Base-by-base conservation (phyloP, 2,113 vertebrate species). In the Scortum barcoo region DNA sequence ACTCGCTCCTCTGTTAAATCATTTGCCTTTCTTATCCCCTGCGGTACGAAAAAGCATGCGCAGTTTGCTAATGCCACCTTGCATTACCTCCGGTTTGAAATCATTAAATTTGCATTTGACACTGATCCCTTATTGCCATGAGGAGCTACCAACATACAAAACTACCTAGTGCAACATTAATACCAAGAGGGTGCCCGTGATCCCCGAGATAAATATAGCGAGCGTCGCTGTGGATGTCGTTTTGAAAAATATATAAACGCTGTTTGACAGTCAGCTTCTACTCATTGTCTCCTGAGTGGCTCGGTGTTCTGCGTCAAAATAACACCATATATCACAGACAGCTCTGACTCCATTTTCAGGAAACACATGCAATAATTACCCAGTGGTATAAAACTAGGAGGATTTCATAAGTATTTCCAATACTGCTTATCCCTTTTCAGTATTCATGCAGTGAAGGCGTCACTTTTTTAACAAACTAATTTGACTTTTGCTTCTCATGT, bases 31-130 rank as follows among this genome's bases (percentile, higher is more conserved):
- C 56, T 51, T 19, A 3, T 72, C 33, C 33, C 48, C 36, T n/a
- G 20, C 2, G 53, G 33, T 28, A 16, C 22, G 40, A n/a, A 62
- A 57, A 53, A 77, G 73, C 63, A 28, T 17, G 58, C 7, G 30
- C 44, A 26, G 58, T 67, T 54, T 84, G 68, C 62, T 48, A 7
- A 26, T 58, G 73, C 68, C 74, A 28, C 19, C 65, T 48, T 4
- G 48, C 13, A 42, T 78, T 63, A 76, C 48, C 16, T 78, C 58
- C 57, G 30, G 26, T 62, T 86, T 72, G 19, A 81, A 72, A 74
- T 72, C 58, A 63, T 65, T 16, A 51, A 62, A 76, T 36, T 17
- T 68, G 48, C 46, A 74, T 67, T 81, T 68, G 78, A 79, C 73
- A 63, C n/a, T 46, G 48, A 72, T 62, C 42, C 54, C 30, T 78